These are phyloP conservation scores for Oxystoma pomonae DNA, from an alignment of 2,888 invertebrate genomes.

Conservation along the genomic window DNA sequence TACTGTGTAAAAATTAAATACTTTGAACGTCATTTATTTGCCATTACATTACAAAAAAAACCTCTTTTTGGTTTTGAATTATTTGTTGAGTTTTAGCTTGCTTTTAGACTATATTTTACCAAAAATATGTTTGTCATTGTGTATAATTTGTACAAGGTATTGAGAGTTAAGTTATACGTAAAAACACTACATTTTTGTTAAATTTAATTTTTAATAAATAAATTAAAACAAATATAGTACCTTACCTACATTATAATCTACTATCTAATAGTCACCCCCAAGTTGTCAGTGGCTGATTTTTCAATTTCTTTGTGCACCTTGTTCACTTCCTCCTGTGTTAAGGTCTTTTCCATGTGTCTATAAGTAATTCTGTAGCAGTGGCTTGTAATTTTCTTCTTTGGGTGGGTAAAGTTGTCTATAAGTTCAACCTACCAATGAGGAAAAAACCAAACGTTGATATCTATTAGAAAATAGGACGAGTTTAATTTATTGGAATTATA, in stretches of 20 bases:
- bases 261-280: constrained; percentile 51
- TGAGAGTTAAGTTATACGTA: not conserved
- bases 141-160: too few relatives aligned
- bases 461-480: too few relatives aligned
- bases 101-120: too few relatives aligned
- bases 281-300: constrained; percentile 39
- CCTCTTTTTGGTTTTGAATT: too few relatives aligned
- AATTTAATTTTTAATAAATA: not conserved
- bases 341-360: constrained; percentile 84
- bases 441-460: too few relatives aligned
- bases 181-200: not conserved
- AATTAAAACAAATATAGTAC: not conserved
- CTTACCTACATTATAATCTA: not conserved
- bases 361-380: constrained; percentile 92
- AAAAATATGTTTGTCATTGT: too few relatives aligned
- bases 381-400: constrained; percentile 76
- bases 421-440: constrained; percentile 58
- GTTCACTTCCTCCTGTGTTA: constrained; percentile 86
- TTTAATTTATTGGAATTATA: too few relatives aligned
- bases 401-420: constrained; percentile 83
- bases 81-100: too few relatives aligned
- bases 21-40: too few relatives aligned
- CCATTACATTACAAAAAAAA: too few relatives aligned
- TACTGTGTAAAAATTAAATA: too few relatives aligned
- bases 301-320: constrained; percentile 74